Evolutionary conservation across 1,140 invertebrate species (phyloP).

Genomic region (Dolichoris vasculosae): DNA sequence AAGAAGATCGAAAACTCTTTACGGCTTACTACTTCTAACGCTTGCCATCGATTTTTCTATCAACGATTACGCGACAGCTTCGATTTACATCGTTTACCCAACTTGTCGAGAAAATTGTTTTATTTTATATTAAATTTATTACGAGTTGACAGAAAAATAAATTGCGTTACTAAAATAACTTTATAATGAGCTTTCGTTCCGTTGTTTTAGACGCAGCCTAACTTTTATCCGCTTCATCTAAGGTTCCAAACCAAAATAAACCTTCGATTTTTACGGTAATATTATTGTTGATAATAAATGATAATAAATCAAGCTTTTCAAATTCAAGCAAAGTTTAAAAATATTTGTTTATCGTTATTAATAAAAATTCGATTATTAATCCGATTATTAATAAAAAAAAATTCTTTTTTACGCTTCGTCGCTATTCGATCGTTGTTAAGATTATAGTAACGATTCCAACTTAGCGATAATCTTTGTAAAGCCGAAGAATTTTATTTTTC

Average conservation of each 20-base stretch:
- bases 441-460: not conserved
- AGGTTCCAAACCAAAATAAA: no score
- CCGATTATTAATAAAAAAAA: no score
- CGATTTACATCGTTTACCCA: not conserved
- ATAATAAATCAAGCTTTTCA: no score
- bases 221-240: no score
- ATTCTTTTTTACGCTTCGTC: not conserved
- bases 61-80: no score
- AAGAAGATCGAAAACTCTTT: not conserved
- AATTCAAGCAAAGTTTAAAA: no score
- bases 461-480: not conserved
- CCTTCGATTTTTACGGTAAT: no score
- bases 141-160: not conserved
- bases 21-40: not conserved
- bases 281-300: no score
- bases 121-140: not conserved
- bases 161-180: not conserved
- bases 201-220: no score
- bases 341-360: no score
- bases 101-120: not conserved
- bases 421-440: not conserved
- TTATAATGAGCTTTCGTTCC: not conserved
- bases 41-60: not conserved
- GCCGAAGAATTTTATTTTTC: not conserved
- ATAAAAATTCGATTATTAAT: no score